These are phyloP conservation scores for Lumbricus terrestris DNA, from an alignment of 2,888 invertebrate species.

Conservation along the genomic window DNA sequence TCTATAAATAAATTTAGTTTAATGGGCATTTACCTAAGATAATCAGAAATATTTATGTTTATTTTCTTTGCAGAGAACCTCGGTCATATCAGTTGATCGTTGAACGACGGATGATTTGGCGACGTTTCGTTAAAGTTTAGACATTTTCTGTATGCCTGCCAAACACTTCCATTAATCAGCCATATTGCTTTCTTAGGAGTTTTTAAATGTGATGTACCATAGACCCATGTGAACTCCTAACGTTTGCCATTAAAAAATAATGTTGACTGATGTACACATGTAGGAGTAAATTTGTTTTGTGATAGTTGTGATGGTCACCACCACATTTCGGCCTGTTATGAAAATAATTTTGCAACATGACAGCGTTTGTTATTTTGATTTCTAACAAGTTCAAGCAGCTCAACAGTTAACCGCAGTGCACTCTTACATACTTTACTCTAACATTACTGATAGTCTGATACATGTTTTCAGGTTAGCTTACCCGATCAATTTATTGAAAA, in stretches of 20 bases:
- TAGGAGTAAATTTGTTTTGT: no score
- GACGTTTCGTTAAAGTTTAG: not conserved
- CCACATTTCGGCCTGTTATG: no score
- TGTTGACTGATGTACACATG: no score
- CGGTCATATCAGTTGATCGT: not conserved
- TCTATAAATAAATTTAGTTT: not conserved
- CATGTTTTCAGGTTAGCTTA: no score
- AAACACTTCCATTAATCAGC: not conserved
- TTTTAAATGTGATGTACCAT: not conserved
- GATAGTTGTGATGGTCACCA: no score
- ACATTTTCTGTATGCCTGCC: not conserved
- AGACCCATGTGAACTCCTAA: not conserved
- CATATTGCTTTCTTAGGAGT: not conserved
- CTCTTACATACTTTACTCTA: no score
- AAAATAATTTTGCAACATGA: no score
- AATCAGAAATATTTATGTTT: not conserved
- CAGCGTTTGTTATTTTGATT: no score
- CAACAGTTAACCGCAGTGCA: no score
- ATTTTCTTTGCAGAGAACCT: not conserved
- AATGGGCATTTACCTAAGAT: not conserved
- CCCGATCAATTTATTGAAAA: no score
- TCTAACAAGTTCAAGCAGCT: no score
- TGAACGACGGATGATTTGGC: not conserved
- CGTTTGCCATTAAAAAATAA: not conserved
- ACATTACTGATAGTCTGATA: no score